Percentiles rank a stretch among this genome's conserved stretches.
phyloP scores from a whole-genome alignment of 2,797 vertebrate genomes.

The Galagoides demidoff region DNA sequence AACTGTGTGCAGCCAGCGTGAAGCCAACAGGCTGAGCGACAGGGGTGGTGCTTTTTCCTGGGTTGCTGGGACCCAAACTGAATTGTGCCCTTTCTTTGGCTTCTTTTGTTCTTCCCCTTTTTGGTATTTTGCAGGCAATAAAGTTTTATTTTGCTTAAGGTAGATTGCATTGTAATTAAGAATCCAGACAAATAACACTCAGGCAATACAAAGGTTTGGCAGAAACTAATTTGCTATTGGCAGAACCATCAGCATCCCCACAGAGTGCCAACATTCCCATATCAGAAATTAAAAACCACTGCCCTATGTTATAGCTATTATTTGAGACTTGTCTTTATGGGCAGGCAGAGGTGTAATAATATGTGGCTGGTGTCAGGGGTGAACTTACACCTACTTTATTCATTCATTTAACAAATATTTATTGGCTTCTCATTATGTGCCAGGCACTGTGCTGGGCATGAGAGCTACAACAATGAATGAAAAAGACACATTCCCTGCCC shows the following conservation, averaged over 20 bases:
- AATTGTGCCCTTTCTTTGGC: neutral
- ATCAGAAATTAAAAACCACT: conserved; percentile 22
- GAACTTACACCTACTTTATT: conserved; percentile 21
- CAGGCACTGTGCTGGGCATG: neutral
- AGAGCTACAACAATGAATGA: neutral
- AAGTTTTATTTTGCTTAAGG: conserved; percentile 26
- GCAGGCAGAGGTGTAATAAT: neutral
- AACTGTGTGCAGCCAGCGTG: neutral
- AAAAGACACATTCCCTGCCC: neutral
- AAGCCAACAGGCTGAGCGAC: neutral
- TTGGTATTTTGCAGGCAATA: conserved; percentile 19
- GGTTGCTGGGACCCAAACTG: neutral
- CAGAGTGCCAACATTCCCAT: neutral
- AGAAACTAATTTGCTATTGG: conserved; percentile 42
- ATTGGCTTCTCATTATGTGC: neutral
- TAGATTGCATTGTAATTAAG: neutral
- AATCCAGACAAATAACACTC: conserved; percentile 21
- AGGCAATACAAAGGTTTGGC: neutral
- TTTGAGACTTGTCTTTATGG: conserved; percentile 21
- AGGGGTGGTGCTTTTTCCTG: neutral
- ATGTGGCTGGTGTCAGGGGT: neutral
- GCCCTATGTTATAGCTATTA: neutral
- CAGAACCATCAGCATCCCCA: neutral
- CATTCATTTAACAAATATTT: neutral
- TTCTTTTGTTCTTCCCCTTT: neutral